A percentile compares a stretch with the other conserved stretches of the same genome.
phyloP scores from a whole-genome alignment of 2,797 vertebrate species.

The Galagoides demidoff region DNA sequence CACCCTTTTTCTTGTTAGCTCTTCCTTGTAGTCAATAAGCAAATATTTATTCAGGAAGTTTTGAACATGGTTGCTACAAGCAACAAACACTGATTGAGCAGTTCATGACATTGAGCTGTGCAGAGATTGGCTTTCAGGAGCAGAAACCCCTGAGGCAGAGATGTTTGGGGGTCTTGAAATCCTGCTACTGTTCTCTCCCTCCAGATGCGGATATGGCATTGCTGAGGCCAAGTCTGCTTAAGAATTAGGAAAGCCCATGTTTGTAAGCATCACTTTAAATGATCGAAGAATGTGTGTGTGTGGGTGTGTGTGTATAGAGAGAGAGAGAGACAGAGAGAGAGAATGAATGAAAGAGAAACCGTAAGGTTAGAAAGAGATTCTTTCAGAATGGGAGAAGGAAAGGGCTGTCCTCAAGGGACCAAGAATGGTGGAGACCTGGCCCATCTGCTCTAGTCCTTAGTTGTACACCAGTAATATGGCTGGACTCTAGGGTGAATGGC shows the following conservation, averaged over 20 bases:
- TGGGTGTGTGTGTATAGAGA: too few species aligned
- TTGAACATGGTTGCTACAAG: background rate
- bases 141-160: background rate
- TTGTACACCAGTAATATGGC: background rate
- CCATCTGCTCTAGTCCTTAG: background rate
- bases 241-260: background rate
- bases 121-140: background rate
- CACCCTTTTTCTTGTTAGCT: background rate
- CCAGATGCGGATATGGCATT: background rate
- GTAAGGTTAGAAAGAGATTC: background rate
- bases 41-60: background rate
- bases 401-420: background rate
- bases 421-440: background rate
- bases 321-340: background rate
- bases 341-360: background rate
- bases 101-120: too few species aligned
- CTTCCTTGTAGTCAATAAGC: background rate
- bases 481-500: background rate
- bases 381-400: background rate
- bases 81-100: background rate
- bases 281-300: background rate
- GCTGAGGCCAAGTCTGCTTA: background rate
- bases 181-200: background rate
- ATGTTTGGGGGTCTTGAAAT: background rate
- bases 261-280: background rate